phyloP scores from a whole-genome alignment of 2,113 vertebrate species.

The Pithys albifrons region DNA sequence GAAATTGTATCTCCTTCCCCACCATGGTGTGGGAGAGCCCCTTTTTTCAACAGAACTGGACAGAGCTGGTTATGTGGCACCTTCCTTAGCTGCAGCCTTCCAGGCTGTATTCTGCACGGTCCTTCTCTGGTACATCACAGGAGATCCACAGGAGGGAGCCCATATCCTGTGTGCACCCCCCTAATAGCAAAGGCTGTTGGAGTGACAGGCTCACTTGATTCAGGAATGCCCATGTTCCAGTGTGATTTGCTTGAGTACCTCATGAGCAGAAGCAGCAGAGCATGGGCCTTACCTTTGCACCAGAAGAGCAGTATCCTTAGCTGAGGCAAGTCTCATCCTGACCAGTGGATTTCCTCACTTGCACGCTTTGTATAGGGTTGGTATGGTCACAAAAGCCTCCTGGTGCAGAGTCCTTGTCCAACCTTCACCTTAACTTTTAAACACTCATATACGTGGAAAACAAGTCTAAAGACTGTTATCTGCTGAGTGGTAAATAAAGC shows the following conservation, averaged over 20 bases:
- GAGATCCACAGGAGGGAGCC: slow-evolving; percentile 47
- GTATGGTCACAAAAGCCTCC: not conserved
- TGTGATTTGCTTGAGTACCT: not conserved
- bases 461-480: not conserved
- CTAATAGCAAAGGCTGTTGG: not conserved
- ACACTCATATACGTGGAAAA: not conserved
- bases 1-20: not conserved
- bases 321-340: not conserved
- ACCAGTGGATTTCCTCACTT: not conserved
- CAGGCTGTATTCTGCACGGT: not conserved
- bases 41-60: not conserved
- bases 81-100: not conserved
- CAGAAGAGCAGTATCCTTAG: not conserved
- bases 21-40: not conserved
- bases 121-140: not conserved
- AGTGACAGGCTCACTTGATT: not conserved
- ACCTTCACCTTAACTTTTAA: not conserved
- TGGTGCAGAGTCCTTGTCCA: not conserved
- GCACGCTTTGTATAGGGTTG: not conserved
- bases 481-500: not conserved
- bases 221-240: not conserved
- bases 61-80: not conserved
- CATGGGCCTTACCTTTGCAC: not conserved
- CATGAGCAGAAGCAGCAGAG: not conserved
- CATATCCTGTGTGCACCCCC: not conserved